Evolutionary conservation across 2,113 vertebrate species (phyloP).

Genomic region (Corythornis cristatus): DNA sequence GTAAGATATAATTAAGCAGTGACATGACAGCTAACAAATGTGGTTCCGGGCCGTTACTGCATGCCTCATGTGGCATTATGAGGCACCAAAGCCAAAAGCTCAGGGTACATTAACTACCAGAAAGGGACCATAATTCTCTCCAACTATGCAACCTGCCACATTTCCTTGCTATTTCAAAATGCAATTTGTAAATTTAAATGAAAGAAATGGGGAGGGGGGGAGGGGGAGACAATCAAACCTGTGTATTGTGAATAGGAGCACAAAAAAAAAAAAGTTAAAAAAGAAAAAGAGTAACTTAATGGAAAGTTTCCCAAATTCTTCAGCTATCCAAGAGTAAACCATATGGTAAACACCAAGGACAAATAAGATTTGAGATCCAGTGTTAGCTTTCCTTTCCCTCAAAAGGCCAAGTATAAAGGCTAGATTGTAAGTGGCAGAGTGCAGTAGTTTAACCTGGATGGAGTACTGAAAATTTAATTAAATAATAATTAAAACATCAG

Average conservation of each 20-base stretch:
- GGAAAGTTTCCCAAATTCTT: neutral
- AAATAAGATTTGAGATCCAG: neutral
- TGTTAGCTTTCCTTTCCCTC: neutral
- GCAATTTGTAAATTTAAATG: conserved; percentile 52
- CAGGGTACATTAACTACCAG: conserved; percentile 57
- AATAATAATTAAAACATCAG: neutral
- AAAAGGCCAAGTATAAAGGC: neutral
- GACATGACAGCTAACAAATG: conserved; percentile 47
- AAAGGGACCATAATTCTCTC: conserved; percentile 56
- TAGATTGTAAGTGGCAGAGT: neutral
- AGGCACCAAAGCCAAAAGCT: conserved; percentile 55
- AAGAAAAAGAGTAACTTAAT: neutral
- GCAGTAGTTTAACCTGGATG: neutral
- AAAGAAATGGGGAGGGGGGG: neutral
- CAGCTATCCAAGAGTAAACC: neutral
- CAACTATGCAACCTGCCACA: conserved; percentile 24
- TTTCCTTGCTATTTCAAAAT: conserved; percentile 50
- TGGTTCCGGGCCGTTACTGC: conserved; percentile 29
- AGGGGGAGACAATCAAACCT: neutral
- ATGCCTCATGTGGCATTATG: conserved; percentile 49
- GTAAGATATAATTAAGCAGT: conserved; percentile 42
- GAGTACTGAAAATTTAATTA: neutral
- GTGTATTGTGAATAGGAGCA: neutral
- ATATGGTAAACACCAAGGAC: neutral
- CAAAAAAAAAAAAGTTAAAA: no score